phyloP scores from a whole-genome alignment of 2,797 vertebrate genomes.

The Gymnodraco acuticeps region DNA sequence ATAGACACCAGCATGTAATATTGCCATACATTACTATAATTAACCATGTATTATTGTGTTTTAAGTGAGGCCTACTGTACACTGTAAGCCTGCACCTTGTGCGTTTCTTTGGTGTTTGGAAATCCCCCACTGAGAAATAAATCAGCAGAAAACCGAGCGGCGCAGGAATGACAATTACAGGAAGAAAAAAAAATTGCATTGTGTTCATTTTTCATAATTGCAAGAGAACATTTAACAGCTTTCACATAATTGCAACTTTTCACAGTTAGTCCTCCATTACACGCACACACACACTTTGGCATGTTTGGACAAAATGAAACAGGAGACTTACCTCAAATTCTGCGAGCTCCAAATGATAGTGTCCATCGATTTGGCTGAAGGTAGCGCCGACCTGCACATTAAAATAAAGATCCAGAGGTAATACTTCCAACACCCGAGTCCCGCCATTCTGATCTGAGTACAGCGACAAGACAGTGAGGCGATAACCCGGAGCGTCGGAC shows the following conservation, averaged over 20 bases:
- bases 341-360: constrained; percentile 86
- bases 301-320: constrained; percentile 47
- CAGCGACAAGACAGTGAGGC: constrained; percentile 49
- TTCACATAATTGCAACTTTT: constrained; percentile 65
- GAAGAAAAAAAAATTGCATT: constrained; percentile 38
- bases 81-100: constrained; percentile 27
- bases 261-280: constrained; percentile 48
- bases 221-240: constrained; percentile 48
- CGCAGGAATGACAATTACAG: constrained; percentile 49
- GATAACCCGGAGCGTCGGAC: constrained; percentile 63
- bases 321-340: constrained; percentile 84
- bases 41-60: constrained; percentile 51
- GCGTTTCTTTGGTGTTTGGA: constrained; percentile 53
- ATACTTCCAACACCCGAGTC: constrained; percentile 83
- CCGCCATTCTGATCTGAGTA: constrained; percentile 80
- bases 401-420: constrained; percentile 87
- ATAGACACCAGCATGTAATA: constrained; percentile 36
- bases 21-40: constrained; percentile 56
- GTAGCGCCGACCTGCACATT: constrained; percentile 80
- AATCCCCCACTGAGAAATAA: constrained; percentile 60
- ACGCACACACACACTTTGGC: constrained; percentile 60
- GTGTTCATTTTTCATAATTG: constrained; percentile 38
- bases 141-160: constrained; percentile 42
- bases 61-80: constrained; percentile 41
- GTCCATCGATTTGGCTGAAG: constrained; percentile 84